phyloP scores from a whole-genome alignment of 2,888 invertebrate genomes.

The Agonopterix subpropinquella region DNA sequence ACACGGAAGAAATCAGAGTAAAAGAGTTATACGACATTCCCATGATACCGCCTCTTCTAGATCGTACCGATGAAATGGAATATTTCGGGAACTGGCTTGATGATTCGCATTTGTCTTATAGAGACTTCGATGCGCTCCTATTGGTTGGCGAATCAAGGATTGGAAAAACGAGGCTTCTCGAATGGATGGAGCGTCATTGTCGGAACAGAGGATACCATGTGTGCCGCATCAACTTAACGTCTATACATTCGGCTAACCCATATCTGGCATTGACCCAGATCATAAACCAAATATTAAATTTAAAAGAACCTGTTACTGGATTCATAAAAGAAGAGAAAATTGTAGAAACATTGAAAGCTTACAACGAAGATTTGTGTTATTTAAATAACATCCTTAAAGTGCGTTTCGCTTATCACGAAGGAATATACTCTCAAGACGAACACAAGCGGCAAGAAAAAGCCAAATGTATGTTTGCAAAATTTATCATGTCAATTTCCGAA shows the following conservation, averaged over 20 bases:
- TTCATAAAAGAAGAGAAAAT: slow-evolving; percentile 62
- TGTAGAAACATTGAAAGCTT: slow-evolving; percentile 38
- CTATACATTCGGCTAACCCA: slow-evolving; percentile 58
- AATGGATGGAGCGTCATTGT: slow-evolving; percentile 59
- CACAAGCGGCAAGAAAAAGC: slow-evolving; percentile 48
- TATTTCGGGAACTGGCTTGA: slow-evolving; percentile 53
- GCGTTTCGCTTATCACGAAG: slow-evolving; percentile 64
- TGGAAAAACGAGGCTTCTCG: slow-evolving; percentile 76
- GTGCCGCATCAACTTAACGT: slow-evolving; percentile 43
- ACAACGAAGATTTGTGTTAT: slow-evolving; percentile 67
- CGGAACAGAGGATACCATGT: slow-evolving; percentile 35
- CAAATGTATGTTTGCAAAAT: slow-evolving; percentile 45
- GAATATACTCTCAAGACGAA: slow-evolving; percentile 48
- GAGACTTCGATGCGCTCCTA: slow-evolving; percentile 70
- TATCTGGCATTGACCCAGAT: slow-evolving; percentile 61
- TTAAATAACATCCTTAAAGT: slow-evolving; percentile 71
- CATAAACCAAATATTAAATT: slow-evolving; percentile 50
- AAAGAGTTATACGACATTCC: slow-evolving; percentile 58
- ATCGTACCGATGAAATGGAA: slow-evolving; percentile 63
- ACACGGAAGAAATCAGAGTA: slow-evolving; percentile 63
- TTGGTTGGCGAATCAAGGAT: slow-evolving; percentile 72
- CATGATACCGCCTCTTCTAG: slow-evolving; percentile 62
- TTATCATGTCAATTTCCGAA: slow-evolving; percentile 43
- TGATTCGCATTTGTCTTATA: slow-evolving; percentile 25
- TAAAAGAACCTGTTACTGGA: slow-evolving; percentile 46